Evolutionary conservation across 2,888 invertebrate genomes (phyloP).

Genomic region (Drosophila robusta): DNA sequence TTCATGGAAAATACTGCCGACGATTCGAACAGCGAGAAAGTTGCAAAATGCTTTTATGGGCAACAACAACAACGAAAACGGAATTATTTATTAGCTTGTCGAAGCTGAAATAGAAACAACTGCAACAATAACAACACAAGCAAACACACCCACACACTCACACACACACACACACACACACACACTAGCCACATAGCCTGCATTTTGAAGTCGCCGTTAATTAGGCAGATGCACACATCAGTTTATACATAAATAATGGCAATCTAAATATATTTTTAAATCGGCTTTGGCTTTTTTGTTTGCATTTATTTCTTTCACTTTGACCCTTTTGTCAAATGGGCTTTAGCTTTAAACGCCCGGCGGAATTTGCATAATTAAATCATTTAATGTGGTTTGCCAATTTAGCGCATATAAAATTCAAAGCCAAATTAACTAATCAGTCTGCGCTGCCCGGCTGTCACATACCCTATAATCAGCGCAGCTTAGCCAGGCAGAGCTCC

Average conservation of each 20-base stretch:
- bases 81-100: constrained; percentile 15
- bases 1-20: background rate
- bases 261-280: constrained; percentile 2
- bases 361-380: constrained; percentile 65
- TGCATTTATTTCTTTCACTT: constrained; percentile 47
- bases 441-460: background rate
- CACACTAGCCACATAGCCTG: background rate
- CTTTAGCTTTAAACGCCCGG: constrained; percentile 25
- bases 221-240: constrained; percentile 35
- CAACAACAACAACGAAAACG: background rate
- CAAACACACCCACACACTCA: too few relatives aligned
- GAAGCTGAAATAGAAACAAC: constrained; percentile 1
- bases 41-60: constrained; percentile 5
- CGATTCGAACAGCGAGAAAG: constrained; percentile 14
- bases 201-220: constrained; percentile 24
- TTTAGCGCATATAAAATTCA: constrained; percentile 57
- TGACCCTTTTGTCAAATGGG: constrained; percentile 36
- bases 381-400: constrained; percentile 69
- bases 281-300: constrained; percentile 9
- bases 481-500: too few relatives aligned
- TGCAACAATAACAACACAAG: background rate
- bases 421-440: constrained; percentile 20
- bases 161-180: background rate
- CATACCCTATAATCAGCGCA: constrained; percentile 1
- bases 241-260: constrained; percentile 29